A percentile compares a stretch with the other conserved stretches of the same genome.
Evolutionary conservation across 2,888 invertebrate species (phyloP).

Genomic region (Alcis repandata): DNA sequence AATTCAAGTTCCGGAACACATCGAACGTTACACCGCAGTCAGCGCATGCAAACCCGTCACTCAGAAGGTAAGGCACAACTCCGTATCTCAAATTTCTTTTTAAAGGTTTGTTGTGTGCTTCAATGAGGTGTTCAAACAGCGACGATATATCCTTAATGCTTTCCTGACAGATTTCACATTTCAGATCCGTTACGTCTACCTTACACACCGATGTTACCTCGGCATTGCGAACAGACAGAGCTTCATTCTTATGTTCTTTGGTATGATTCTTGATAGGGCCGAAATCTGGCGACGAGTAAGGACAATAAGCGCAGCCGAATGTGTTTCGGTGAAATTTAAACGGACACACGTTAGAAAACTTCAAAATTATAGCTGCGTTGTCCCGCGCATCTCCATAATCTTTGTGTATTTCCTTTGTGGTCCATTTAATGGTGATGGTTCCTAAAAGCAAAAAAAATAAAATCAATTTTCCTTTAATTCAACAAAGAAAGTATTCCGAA

Average conservation of each 20-base stretch:
- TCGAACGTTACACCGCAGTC: constrained; percentile 6
- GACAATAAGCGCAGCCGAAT: constrained; percentile 71
- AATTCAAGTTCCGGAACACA: neutral
- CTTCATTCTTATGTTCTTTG: constrained; percentile 12
- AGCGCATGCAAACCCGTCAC: constrained; percentile 7
- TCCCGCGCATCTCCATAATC: constrained; percentile 49
- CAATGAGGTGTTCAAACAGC: constrained; percentile 16
- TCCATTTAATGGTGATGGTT: too few relatives aligned
- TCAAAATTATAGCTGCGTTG: constrained; percentile 73
- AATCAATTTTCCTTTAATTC: constrained; percentile 7
- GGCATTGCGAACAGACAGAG: constrained; percentile 1
- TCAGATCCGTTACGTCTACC: constrained; percentile 16
- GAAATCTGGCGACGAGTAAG: constrained; percentile 40
- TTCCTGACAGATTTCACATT: constrained; percentile 11
- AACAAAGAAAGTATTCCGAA: neutral
- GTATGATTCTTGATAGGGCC: constrained; percentile 10
- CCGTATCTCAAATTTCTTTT: neutral
- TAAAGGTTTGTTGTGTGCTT: constrained; percentile 7
- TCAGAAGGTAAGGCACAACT: constrained; percentile 13
- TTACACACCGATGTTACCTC: neutral
- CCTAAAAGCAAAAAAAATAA: constrained; percentile 27
- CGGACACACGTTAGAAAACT: constrained; percentile 73
- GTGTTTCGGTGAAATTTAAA: constrained; percentile 72
- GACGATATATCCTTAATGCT: constrained; percentile 11
- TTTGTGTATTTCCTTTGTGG: neutral